These are phyloP conservation scores for Bradysia coprophila DNA, from an alignment of 1,140 invertebrate genomes.

Conservation along the genomic window DNA sequence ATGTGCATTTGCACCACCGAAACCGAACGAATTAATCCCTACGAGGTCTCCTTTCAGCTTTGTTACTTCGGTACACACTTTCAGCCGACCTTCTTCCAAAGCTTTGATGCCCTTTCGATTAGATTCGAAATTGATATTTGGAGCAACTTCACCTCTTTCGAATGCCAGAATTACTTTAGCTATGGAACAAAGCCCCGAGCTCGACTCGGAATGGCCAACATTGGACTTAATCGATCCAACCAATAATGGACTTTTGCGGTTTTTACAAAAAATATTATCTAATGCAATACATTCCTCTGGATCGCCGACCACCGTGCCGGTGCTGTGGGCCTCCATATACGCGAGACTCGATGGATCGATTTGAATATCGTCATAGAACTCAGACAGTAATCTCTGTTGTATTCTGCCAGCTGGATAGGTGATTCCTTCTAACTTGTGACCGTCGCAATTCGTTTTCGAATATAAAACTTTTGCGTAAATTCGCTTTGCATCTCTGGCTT, in stretches of 20 bases:
- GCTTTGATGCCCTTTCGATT: conserved; percentile 57
- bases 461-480: conserved; percentile 40
- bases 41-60: conserved; percentile 38
- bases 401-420: conserved; percentile 75
- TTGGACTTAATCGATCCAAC: conserved; percentile 90
- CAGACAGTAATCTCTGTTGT: conserved; percentile 57
- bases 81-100: conserved; percentile 44
- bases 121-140: conserved; percentile 58
- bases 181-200: conserved; percentile 69
- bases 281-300: conserved; percentile 75
- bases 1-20: conserved; percentile 54
- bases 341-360: conserved; percentile 48
- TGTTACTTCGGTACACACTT: conserved; percentile 45
- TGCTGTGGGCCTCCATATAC: conserved; percentile 86
- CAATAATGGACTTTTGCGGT: conserved; percentile 42
- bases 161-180: conserved; percentile 63
- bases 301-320: conserved; percentile 62
- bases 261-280: conserved; percentile 59
- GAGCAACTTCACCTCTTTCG: conserved; percentile 49
- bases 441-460: conserved; percentile 63
- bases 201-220: conserved; percentile 81
- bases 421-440: conserved; percentile 76
- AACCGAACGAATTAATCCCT: conserved; percentile 69
- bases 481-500: conserved; percentile 53
- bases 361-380: conserved; percentile 74